Base-by-base conservation (phyloP, 2,888 invertebrate species). In the Phengaris alcon region DNA sequence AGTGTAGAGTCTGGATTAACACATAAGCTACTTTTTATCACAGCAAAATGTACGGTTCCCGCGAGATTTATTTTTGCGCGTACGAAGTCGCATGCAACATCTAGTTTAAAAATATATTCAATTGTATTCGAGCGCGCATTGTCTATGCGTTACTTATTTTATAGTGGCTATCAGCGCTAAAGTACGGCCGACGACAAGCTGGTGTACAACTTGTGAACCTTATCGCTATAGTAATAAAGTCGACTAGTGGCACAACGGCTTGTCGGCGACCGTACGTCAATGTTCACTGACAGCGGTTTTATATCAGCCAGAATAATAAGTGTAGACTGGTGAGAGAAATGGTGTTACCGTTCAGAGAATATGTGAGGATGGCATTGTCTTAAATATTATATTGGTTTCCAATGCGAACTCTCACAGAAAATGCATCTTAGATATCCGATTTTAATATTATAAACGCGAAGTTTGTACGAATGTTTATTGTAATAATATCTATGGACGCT, bases 121-220 rank as follows among this genome's bases (percentile, higher is more conserved):
- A 87, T 89, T 88, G 88, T 89, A 86, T 82, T 79, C 74, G 73
- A 87, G 89, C 89, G 89, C 89, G 83, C 88, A 90, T 90, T 91
- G 91, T 90, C 84, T 88, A 85, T 86, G 83, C 82, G 77, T 55
- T 12, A 52, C 54, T 69, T 74, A 76, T 72, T 79, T 80, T 80
- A 80, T 78, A 78, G 75, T 75, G 68, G 76, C 77, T 68, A 76
- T 77, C 70, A 76, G n/a, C 57, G 44, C 72, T 79, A 79, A 79
- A 77, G 57, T 78, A 78, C 44, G 15, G 73, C 70, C 59, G 74
- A 72, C 76, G 76, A 75, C 75, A 78, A 52, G 9, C 52, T 52
- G 12, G 52, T 52, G 9, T 52, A 52, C 10, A 9, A 12, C 9
- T 52, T 12, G 35, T 52, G 52, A 12, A 52, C 52, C 52, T 52